Evolutionary conservation across 2,888 invertebrate species (phyloP), one percentile per base, ranked within the genome.

Genomic region (Brachyopa scutellaris): DNA sequence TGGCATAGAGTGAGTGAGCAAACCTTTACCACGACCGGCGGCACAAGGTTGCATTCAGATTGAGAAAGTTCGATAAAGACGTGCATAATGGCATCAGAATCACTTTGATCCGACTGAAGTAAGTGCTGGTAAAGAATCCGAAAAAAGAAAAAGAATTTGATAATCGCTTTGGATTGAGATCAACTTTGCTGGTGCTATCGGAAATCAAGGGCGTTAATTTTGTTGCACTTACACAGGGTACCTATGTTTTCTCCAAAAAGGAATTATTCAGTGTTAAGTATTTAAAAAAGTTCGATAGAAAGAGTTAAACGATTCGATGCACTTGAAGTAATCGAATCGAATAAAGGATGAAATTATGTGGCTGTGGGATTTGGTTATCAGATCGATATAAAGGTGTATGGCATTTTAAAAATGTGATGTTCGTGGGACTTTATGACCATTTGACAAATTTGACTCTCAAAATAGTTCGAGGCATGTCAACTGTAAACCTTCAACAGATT

Each of bases 1-100:
- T 64, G 49, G 66, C 33, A 31, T n/a, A n/a, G n/a, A n/a, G n/a
- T n/a, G n/a, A 26, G 51, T 9, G 26, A 57, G 33, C 57, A 73
- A n/a, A 73, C 67, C 79, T 79, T 61, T 67, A 64, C 76, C 55
- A 72, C 74, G 64, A 72, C 45, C 45, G 38, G 33, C 51, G 47
- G 49, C 29, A 57, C 64, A 80, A 70, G 69, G 76, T 76, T 80
- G 80, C 80, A 76, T 38, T 67, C 9, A 53, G 74, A 74, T 72
- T 55, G 62, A 51, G 62, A 64, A 57, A 69, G 69, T 74, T 80
- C 74, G 69, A 69, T 80, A 76, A 80, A 74, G 51, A 76, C 80
- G 62, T 74, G 69, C 69, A 80, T 69, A 80, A 80, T 80, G 76
- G 62, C 69, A 69, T 42, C 40, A 36, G 36, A 80, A 80, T 74